phyloP scores from a whole-genome alignment of 2,797 vertebrate species.

The Karalla daura region DNA sequence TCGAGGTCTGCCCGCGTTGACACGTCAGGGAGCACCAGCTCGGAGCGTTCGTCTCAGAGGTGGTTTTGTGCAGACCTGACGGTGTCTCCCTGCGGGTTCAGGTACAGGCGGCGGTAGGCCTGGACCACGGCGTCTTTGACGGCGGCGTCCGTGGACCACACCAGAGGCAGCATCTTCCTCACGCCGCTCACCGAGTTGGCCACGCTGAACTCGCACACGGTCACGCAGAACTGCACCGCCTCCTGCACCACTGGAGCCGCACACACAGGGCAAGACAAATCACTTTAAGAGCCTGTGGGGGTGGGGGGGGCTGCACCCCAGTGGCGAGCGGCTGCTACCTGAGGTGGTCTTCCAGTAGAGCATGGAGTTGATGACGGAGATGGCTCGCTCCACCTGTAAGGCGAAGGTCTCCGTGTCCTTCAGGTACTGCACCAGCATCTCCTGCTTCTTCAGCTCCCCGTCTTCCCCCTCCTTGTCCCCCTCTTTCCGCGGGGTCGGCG shows the following conservation, averaged over 20 bases:
- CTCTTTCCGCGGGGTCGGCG: slow-evolving; percentile 73
- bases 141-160: slow-evolving; percentile 94
- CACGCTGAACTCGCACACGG: slow-evolving; percentile 91
- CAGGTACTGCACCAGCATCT: slow-evolving; percentile 96
- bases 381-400: slow-evolving; percentile 90
- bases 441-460: slow-evolving; percentile 90
- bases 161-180: slow-evolving; percentile 93
- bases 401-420: slow-evolving; percentile 92
- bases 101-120: slow-evolving; percentile 93
- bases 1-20: not conserved
- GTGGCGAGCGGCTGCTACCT: slow-evolving; percentile 72
- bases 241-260: slow-evolving; percentile 93
- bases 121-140: slow-evolving; percentile 93
- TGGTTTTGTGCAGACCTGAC: slow-evolving; percentile 74
- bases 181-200: slow-evolving; percentile 91
- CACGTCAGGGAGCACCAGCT: no score
- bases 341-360: slow-evolving; percentile 92
- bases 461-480: slow-evolving; percentile 65
- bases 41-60: no score
- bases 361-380: slow-evolving; percentile 90
- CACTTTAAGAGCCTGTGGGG: no score
- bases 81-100: slow-evolving; percentile 87
- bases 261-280: not conserved
- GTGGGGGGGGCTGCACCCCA: not conserved
- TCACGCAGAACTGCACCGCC: slow-evolving; percentile 96